Conservation (phyloP, 2,888 invertebrate genomes). For the Halocaridina rubra region DNA sequence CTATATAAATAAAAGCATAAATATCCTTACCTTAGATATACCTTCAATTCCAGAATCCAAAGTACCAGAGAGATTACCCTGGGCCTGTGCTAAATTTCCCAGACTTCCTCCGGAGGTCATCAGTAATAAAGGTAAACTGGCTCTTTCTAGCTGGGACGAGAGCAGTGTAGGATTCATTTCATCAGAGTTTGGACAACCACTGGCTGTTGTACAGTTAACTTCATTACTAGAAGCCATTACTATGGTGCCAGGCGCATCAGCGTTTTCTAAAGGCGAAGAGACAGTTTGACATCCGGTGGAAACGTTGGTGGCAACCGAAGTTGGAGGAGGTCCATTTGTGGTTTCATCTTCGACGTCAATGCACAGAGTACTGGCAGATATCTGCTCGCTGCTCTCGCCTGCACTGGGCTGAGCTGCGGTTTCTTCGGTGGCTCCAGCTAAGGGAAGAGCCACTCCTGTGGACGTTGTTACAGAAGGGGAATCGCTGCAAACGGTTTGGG, state of each 20-base stretch:
- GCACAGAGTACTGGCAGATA: background rate
- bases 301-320: background rate
- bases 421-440: background rate
- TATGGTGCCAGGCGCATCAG: background rate
- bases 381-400: background rate
- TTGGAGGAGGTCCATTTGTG: background rate
- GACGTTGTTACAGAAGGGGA: slow-evolving; percentile 9
- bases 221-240: background rate
- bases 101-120: slow-evolving; percentile 34
- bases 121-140: slow-evolving; percentile 31
- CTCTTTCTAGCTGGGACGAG: slow-evolving; percentile 4
- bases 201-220: background rate
- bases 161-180: background rate
- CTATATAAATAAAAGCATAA: too few relatives aligned
- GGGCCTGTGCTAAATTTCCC: slow-evolving; percentile 9
- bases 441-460: background rate
- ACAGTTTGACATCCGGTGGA: background rate
- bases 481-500: slow-evolving; percentile 10
- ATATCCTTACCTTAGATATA: too few relatives aligned
- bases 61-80: background rate
- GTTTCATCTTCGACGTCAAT: background rate
- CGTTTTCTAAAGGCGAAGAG: background rate
- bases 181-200: background rate
- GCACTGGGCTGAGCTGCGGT: background rate
- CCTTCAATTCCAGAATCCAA: too few relatives aligned